Conservation (phyloP, 2,797 vertebrate genomes). For the Gymnothorax reevesii region DNA sequence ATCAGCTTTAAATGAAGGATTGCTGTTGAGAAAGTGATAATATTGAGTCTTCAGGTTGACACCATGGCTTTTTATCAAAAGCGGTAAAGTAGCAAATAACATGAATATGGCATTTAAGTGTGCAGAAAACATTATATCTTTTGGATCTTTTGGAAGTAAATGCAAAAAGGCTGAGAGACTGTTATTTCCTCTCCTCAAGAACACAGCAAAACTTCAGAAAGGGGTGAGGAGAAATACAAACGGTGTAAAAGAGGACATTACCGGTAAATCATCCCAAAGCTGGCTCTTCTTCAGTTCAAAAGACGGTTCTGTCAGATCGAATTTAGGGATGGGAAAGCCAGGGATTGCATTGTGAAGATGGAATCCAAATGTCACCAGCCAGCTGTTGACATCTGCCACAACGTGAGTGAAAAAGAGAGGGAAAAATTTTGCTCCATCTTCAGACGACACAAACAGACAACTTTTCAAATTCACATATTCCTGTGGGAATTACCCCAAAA, state of each 20-base stretch:
- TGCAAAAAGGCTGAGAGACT: not conserved
- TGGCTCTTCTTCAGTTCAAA: conserved; percentile 94
- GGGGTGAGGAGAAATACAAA: conserved; percentile 13
- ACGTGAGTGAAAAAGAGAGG: conserved; percentile 34
- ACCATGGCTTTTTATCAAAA: not conserved
- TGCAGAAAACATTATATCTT: not conserved
- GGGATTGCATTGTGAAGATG: conserved; percentile 99
- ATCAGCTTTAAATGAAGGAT: not conserved
- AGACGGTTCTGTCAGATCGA: conserved; percentile 89
- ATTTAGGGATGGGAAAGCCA: conserved; percentile 91
- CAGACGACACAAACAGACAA: not conserved
- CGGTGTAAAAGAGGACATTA: conserved; percentile 63
- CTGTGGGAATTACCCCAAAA: not conserved
- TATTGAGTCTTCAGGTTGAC: not conserved
- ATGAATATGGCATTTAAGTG: not conserved
- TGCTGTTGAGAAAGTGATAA: not conserved
- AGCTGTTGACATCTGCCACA: conserved; percentile 93
- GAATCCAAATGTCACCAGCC: conserved; percentile 99
- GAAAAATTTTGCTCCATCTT: conserved; percentile 32
- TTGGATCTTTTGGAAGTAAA: not conserved
- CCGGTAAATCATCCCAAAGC: conserved; percentile 94
- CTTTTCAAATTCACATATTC: not conserved
- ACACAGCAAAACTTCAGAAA: not conserved
- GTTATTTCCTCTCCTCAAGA: not conserved
- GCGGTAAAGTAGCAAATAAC: not conserved